Percentiles rank a stretch among this genome's conserved stretches.
phyloP scores from a whole-genome alignment of 2,113 vertebrate genomes.

The Sturnus vulgaris region DNA sequence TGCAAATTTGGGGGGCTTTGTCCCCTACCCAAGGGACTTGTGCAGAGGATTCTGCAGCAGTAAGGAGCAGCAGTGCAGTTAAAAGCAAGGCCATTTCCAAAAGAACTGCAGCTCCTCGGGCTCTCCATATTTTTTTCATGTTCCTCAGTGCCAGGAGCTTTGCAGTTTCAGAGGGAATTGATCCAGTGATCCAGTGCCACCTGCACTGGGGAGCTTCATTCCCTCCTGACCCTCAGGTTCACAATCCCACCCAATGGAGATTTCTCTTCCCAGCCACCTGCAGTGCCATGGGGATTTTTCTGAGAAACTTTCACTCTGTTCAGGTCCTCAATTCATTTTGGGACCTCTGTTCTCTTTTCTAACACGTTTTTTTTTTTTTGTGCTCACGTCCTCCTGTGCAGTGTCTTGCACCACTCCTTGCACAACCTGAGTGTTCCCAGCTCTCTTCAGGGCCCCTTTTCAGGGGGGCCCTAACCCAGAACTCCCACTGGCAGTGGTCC shows the following conservation, averaged over 20 bases:
- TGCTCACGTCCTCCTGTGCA: not conserved
- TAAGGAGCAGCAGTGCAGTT: no score
- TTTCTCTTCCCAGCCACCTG: not conserved
- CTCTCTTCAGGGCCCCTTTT: not conserved
- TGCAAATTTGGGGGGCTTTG: not conserved
- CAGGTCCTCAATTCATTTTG: not conserved
- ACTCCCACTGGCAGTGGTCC: not conserved
- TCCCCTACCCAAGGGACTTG: not conserved
- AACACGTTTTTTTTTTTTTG: not conserved
- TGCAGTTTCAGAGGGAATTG: not conserved
- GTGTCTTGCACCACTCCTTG: not conserved
- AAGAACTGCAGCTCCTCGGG: not conserved
- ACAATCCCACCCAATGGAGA: not conserved
- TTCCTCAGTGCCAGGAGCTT: not conserved
- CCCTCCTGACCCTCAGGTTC: not conserved
- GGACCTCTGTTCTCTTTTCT: not conserved
- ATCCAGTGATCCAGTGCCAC: not conserved
- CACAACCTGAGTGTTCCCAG: rapidly evolving
- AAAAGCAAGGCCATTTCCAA: not conserved
- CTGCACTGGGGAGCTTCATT: not conserved
- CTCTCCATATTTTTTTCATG: not conserved
- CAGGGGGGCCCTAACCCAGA: not conserved
- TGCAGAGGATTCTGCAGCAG: not conserved
- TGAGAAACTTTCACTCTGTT: not conserved
- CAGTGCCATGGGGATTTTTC: not conserved